These are phyloP conservation scores for Dolichopus griseipennis DNA, from an alignment of 2,888 invertebrate species.

Conservation along the genomic window DNA sequence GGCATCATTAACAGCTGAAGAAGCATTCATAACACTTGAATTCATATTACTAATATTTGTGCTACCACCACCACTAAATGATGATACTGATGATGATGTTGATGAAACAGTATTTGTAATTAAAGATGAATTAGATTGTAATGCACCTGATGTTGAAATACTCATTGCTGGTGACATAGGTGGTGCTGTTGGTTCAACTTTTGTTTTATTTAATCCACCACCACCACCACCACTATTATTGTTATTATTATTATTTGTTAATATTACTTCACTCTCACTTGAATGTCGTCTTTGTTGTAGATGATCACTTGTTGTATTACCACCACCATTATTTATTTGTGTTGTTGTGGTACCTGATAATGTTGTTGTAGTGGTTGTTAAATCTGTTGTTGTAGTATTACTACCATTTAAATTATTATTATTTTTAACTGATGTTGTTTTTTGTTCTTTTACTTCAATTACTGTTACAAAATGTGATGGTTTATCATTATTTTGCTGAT, in stretches of 20 bases:
- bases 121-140: constrained; percentile 22
- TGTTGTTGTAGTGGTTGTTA: constrained; percentile 11
- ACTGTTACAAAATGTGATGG: constrained; percentile 69
- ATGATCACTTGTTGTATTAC: constrained; percentile 20
- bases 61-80: constrained; percentile 8
- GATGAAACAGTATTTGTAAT: constrained; percentile 36
- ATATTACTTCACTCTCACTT: constrained; percentile 23
- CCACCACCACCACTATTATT: constrained; percentile 24
- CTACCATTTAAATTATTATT: background rate
- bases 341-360: constrained; percentile 15
- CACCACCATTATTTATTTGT: constrained; percentile 20
- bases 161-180: constrained; percentile 38
- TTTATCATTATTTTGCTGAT: constrained; percentile 25
- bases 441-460: constrained; percentile 77
- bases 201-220: constrained; percentile 1
- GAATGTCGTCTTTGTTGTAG: constrained; percentile 15
- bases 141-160: constrained; percentile 22
- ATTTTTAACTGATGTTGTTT: constrained; percentile 32
- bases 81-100: constrained; percentile 44
- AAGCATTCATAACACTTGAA: constrained; percentile 19
- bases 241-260: constrained; percentile 31
- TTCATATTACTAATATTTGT: background rate
- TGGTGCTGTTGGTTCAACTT: constrained; percentile 35
- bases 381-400: constrained; percentile 15
- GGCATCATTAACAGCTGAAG: constrained; percentile 43